Evolutionary conservation across 1,140 invertebrate genomes (phyloP).

Genomic region (Vollenhovia emeryi): DNA sequence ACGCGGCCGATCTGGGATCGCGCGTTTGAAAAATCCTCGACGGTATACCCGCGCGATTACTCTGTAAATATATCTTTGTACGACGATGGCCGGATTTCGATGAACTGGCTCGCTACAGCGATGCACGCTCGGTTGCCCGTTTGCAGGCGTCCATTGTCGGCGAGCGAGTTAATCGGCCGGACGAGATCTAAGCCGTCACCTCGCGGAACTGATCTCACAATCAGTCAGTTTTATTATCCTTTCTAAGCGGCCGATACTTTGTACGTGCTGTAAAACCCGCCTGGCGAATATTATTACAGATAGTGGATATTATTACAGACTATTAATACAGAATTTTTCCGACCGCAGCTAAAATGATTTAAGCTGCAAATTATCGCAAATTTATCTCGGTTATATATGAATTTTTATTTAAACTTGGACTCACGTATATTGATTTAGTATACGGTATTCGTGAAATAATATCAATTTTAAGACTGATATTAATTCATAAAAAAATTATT

Average conservation of each 20-base stretch:
- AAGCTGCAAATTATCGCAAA: not conserved
- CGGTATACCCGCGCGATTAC: not conserved
- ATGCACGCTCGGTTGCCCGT: constrained; percentile 46
- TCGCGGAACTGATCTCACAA: not conserved
- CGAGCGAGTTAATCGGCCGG: not conserved
- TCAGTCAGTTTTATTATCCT: constrained; percentile 2
- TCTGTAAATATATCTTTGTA: constrained; percentile 30
- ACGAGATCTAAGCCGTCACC: not conserved
- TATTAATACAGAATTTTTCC: not conserved
- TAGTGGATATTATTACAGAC: no score
- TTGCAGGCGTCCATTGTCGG: constrained; percentile 32
- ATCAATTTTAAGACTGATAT: not conserved
- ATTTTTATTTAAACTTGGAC: not conserved
- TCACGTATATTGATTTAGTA: not conserved
- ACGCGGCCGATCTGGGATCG: not conserved
- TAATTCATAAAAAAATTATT: not conserved
- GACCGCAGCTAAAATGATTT: not conserved
- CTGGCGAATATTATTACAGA: no score
- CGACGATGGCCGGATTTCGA: not conserved
- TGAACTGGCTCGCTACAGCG: not conserved
- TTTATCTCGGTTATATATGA: not conserved
- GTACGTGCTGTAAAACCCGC: no score
- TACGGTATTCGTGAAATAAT: not conserved
- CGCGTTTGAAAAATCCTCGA: constrained; percentile 4
- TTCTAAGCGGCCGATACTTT: not conserved